phyloP scores from a whole-genome alignment of 2,113 vertebrate genomes.

The Phaethornis superciliosus region DNA sequence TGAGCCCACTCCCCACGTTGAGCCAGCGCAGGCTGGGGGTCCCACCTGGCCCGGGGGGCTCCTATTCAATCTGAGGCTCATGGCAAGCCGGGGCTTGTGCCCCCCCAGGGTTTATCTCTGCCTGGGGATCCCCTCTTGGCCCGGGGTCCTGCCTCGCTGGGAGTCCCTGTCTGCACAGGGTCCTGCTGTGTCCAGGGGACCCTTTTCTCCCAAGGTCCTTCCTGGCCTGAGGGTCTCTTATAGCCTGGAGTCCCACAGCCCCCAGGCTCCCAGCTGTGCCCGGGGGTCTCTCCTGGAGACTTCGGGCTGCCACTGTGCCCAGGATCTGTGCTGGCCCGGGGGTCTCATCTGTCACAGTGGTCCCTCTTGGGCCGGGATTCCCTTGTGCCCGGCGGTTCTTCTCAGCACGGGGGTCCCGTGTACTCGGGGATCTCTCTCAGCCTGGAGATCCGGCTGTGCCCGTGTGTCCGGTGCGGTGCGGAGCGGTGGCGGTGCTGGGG shows the following conservation, averaged over 20 bases:
- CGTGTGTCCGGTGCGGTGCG: no score
- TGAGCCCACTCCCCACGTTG: accelerated
- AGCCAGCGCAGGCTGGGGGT: neutral
- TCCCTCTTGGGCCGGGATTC: no score
- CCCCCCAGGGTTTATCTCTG: neutral
- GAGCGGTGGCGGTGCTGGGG: no score
- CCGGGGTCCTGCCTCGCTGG: neutral
- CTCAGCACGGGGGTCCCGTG: no score
- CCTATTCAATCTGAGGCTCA: neutral
- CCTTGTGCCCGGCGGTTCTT: no score
- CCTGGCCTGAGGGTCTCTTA: neutral
- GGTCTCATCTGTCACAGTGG: neutral
- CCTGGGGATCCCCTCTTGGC: neutral
- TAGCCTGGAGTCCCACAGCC: neutral
- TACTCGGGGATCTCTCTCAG: no score
- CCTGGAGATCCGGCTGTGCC: no score
- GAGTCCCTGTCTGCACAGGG: neutral
- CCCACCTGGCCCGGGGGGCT: no score
- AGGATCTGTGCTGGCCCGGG: neutral
- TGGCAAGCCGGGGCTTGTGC: neutral
- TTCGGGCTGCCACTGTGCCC: neutral
- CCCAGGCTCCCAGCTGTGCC: neutral
- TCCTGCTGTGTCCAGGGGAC: neutral
- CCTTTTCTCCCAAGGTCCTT: neutral
- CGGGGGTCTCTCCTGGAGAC: neutral